Base-by-base conservation (phyloP, 2,888 invertebrate genomes). In the Diaprepes abbreviatus region DNA sequence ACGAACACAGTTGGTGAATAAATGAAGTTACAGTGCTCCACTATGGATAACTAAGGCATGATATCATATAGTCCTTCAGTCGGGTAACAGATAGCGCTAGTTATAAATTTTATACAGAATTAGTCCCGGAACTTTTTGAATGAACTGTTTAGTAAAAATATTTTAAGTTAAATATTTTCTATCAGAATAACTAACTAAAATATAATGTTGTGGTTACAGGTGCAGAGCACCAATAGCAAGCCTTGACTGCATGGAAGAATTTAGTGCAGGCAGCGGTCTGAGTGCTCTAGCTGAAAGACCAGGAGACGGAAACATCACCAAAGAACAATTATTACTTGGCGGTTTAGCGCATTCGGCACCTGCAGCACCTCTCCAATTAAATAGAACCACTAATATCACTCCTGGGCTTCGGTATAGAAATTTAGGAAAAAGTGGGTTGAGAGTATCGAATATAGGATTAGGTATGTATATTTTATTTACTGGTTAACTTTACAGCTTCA, bases 181-280 rank as follows among this genome's bases (percentile, higher is more conserved):
- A n/a, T n/a, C n/a, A n/a, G n/a, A n/a, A n/a, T n/a, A n/a, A n/a
- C n/a, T n/a, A n/a, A n/a, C n/a, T n/a, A n/a, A n/a, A n/a, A n/a
- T n/a, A n/a, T n/a, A n/a, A n/a, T n/a, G n/a, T n/a, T n/a, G n/a
- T n/a, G n/a, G 17, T 66, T 85, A 17, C 86, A 92, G 95, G 90
- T 95, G 94, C 89, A 92, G 95, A 82, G 95, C 95, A 79, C 95
- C 95, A 78, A 95, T 95, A 86, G 95, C 95, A 78, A 95, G 94
- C 82, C 88, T 95, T 84, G 95, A 95, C 88, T 95, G 95, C 86
- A 95, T 95, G 94, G 95, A 95, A 88, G 95, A 95, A 87, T 94
- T 95, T 87, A 93, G 93, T 85, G 92, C 87, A 79, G 84, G 87
- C 80, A 82, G 85, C 85, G 83, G 87, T 80, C 78, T 81, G 54